Percentiles rank a stretch among this genome's conserved stretches.
Evolutionary conservation across 2,888 invertebrate genomes (phyloP).

Genomic region (Abscondita cerata): DNA sequence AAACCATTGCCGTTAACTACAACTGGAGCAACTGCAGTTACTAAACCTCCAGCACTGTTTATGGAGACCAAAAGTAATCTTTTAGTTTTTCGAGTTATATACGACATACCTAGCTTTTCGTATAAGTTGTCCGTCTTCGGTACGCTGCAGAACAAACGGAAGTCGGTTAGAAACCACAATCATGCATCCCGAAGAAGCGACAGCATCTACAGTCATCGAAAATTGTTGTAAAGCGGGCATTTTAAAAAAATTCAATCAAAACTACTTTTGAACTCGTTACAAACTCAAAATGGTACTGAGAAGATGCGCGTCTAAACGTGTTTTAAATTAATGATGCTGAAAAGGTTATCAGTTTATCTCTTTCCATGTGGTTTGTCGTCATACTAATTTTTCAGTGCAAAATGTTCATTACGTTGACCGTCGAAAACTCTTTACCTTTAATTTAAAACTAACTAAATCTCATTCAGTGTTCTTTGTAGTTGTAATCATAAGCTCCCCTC

Average conservation of each 20-base stretch:
- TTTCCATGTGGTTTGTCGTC: constrained; percentile 30
- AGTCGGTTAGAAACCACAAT: constrained; percentile 91
- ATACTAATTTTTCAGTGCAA: constrained; percentile 23
- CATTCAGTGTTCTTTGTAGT: constrained; percentile 3
- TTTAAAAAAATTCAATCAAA: not conserved
- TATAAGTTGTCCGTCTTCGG: constrained; percentile 75
- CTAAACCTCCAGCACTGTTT: constrained; percentile 84
- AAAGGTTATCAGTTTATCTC: constrained; percentile 48
- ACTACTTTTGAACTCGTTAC: constrained; percentile 17
- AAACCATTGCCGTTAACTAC: constrained; percentile 84
- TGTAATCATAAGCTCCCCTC: constrained; percentile 6
- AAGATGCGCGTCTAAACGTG: constrained; percentile 31
- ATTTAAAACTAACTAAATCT: not conserved
- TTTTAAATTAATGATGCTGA: constrained; percentile 44
- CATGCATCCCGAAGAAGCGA: constrained; percentile 70
- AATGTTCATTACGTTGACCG: too few relatives aligned
- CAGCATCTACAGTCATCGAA: constrained; percentile 53
- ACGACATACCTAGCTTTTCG: constrained; percentile 84
- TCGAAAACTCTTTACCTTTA: too few relatives aligned
- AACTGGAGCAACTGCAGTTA: constrained; percentile 90
- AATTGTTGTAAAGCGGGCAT: constrained; percentile 25
- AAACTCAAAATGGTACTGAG: constrained; percentile 24
- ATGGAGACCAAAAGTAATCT: too few relatives aligned
- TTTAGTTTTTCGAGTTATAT: too few relatives aligned
- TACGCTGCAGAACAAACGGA: constrained; percentile 83